A percentile compares a stretch with the other conserved stretches of the same genome.
Evolutionary conservation across 2,888 invertebrate species (phyloP).

Genomic region (Nipponacmea schrenckii): DNA sequence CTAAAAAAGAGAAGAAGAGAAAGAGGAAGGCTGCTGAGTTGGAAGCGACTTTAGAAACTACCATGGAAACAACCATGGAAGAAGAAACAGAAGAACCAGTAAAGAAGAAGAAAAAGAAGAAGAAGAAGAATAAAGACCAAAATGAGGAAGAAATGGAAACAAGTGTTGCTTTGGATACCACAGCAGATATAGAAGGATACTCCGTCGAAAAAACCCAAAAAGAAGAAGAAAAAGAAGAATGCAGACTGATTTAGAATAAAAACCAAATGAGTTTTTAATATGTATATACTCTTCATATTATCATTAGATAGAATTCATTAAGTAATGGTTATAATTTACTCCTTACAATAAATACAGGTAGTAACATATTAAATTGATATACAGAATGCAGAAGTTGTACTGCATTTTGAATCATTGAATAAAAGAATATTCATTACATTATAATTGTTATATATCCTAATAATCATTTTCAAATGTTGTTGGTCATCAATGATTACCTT

Average conservation of each 20-base stretch:
- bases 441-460: too few species aligned
- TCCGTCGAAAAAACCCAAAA: constrained; percentile 49
- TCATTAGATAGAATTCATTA: too few species aligned
- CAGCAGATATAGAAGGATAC: constrained; percentile 29
- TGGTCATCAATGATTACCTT: too few species aligned
- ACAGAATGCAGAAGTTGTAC: too few species aligned
- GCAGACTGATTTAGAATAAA: neutral
- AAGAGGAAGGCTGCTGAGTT: constrained; percentile 30
- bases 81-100: constrained; percentile 35
- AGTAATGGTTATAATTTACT: too few species aligned
- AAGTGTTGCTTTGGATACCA: constrained; percentile 1
- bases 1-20: constrained; percentile 46
- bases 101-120: constrained; percentile 44
- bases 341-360: too few species aligned
- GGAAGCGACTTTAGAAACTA: constrained; percentile 31
- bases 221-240: constrained; percentile 46
- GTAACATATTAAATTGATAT: too few species aligned
- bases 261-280: neutral
- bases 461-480: too few species aligned
- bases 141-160: constrained; percentile 30
- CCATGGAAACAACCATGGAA: constrained; percentile 39
- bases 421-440: too few species aligned
- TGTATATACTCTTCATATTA: too few species aligned
- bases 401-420: too few species aligned
- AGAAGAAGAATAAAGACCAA: constrained; percentile 35